Evolutionary conservation across 2,797 vertebrate species (phyloP).

Genomic region (Phaenicophaeus curvirostris): DNA sequence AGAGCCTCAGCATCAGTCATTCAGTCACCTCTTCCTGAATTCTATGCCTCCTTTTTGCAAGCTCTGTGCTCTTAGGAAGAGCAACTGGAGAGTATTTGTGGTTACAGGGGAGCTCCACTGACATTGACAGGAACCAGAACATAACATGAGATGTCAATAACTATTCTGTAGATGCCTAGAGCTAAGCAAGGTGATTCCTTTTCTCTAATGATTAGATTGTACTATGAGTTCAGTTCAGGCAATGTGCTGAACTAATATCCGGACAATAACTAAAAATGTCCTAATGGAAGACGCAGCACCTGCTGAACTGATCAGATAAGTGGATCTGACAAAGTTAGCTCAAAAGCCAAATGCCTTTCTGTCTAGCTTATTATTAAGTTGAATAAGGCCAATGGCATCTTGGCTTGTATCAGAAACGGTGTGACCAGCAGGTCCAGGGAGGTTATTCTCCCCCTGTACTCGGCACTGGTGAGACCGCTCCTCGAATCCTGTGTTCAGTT

Average conservation of each 20-base stretch:
- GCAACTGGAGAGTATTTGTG: not conserved
- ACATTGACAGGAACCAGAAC: not conserved
- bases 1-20: not conserved
- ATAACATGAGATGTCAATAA: not conserved
- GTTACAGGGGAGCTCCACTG: not conserved
- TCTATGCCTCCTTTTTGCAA: not conserved
- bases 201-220: not conserved
- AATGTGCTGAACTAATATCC: not conserved
- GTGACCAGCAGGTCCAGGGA: too few species aligned
- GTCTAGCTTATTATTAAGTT: not conserved
- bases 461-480: too few species aligned
- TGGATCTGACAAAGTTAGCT: not conserved
- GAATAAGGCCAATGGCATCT: too few species aligned
- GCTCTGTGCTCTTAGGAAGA: not conserved
- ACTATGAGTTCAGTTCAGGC: not conserved
- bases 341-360: not conserved
- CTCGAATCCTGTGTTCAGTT: too few species aligned
- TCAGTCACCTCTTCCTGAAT: not conserved
- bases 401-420: too few species aligned
- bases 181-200: not conserved
- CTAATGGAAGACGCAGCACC: not conserved
- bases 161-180: not conserved
- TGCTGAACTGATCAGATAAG: conserved; percentile 6
- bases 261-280: not conserved
- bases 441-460: too few species aligned